Conservation (phyloP, 2,797 vertebrate genomes). For the Mycteria americana region DNA sequence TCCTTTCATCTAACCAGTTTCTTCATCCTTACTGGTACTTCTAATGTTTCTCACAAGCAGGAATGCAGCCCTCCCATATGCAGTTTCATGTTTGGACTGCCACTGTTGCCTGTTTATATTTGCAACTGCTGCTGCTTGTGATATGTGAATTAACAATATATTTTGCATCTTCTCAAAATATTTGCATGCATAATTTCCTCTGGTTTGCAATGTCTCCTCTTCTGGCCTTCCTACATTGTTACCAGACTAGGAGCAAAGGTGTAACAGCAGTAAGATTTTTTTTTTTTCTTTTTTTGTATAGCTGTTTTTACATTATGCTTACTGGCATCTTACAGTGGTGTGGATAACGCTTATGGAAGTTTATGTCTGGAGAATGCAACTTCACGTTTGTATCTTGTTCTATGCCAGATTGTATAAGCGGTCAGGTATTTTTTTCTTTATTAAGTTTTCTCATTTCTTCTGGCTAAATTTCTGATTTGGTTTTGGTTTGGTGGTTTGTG, state of each 20-base stretch:
- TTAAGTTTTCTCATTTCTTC: not conserved
- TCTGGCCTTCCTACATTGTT: not conserved
- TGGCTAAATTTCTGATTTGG: not conserved
- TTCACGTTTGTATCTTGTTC: not conserved
- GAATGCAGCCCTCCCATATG: not conserved
- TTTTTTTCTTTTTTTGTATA: not conserved
- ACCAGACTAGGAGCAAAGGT: not conserved
- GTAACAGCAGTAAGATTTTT: not conserved
- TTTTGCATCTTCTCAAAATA: not conserved
- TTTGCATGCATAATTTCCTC: not conserved
- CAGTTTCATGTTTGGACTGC: not conserved
- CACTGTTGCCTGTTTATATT: not conserved
- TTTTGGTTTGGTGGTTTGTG: not conserved
- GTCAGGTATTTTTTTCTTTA: not conserved
- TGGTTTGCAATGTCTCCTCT: not conserved
- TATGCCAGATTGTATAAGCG: not conserved
- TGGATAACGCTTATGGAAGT: not conserved
- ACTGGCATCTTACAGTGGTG: rapidly evolving
- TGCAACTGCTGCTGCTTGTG: not conserved
- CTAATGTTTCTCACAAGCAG: not conserved
- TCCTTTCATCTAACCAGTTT: not conserved
- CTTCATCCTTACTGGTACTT: not conserved
- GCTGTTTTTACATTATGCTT: not conserved
- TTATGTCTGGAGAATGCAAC: not conserved
- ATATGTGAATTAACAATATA: not conserved